Base-by-base conservation (phyloP, 35 echinoderm and acorn worm genomes). In the Acanthaster planci region DNA sequence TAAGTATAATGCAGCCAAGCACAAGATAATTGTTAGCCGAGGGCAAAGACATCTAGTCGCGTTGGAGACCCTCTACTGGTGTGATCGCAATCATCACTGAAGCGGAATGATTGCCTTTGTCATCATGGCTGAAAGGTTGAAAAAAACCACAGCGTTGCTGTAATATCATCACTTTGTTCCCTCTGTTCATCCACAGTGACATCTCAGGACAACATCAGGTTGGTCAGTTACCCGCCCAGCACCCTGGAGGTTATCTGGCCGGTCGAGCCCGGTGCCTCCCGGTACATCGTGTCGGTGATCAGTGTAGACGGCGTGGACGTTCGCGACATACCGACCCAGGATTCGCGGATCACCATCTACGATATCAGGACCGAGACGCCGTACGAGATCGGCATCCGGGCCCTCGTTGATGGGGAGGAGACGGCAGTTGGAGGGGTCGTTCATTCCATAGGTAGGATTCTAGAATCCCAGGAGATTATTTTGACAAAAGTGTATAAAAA, bases 221-320 rank as follows among this genome's bases (percentile, higher is more conserved):
- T 72, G 8, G 26, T 26, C 29, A 34, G 64, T 29, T 34, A 72
- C 34, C 64, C 64, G 14, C 64, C 64, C 0, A 72, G 23, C 26
- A 35, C 64, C 64, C 19, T 72, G 64, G 64, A 72, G 64, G 64
- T 29, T 2, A 29, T 14, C 64, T 72, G 64, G 64, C 64, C 64
- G 1, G 64, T 14, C 34, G 3, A 72, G 12, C 59, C 2, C 59
- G 19, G 5, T 15, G 59, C 18, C 59, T 36, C 64, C 26, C 14
- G 26, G 14, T 72, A 72, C 64, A 26, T 72, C 29, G 64, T 72
- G 19, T 72, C 64, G 23, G 64, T 72, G 21, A 72, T 72, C 64
- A 72, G 64, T 26, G 2, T 26, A 14, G 14, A 21, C 29, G 64
- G 64, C 21, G 64, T 27, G 14, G 64, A 72, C 64, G 26, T 72